Evolutionary conservation across 2,113 vertebrate species (phyloP).

Genomic region (Egretta garzetta): DNA sequence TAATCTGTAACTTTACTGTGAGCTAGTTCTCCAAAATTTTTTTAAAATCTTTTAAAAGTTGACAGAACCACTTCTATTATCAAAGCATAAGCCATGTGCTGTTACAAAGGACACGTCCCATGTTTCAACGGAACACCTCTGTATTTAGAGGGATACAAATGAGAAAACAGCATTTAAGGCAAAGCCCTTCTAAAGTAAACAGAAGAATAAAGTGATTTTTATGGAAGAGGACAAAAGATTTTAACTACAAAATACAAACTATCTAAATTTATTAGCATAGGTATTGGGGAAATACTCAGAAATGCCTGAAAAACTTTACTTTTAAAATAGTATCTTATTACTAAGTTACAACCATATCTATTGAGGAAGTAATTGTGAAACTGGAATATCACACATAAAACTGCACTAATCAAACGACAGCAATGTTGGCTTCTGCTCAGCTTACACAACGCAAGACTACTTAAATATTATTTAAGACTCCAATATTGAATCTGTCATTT

Average conservation of each 20-base stretch:
- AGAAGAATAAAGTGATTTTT: background rate
- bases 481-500: background rate
- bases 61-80: background rate
- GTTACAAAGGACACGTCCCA: background rate
- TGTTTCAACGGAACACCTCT: background rate
- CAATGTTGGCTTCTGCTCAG: background rate
- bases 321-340: background rate
- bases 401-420: background rate
- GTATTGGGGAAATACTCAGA: background rate
- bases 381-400: background rate
- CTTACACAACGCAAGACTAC: background rate
- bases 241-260: background rate
- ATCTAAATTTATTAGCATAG: background rate
- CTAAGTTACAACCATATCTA: background rate
- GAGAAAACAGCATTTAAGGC: background rate
- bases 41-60: background rate
- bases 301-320: background rate
- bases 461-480: background rate
- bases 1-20: background rate
- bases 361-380: background rate
- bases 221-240: background rate
- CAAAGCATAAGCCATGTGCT: background rate
- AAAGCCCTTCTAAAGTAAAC: background rate
- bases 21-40: background rate
- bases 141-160: background rate